Conservation (phyloP, 2,113 vertebrate genomes). For the Argyrosomus japonicus region DNA sequence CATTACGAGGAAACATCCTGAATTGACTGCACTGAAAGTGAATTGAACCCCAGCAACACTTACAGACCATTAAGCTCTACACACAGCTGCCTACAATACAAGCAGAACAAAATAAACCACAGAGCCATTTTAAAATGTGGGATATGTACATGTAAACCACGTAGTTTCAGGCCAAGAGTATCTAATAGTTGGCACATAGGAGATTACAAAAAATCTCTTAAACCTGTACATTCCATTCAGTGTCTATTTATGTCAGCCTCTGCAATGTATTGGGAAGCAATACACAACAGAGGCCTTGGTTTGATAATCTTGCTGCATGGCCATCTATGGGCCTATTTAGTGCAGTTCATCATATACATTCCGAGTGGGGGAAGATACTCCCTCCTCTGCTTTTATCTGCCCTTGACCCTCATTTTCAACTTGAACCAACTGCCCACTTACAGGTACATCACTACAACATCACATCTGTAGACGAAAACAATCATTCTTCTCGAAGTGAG, state of each 20-base stretch:
- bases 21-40: constrained; percentile 12
- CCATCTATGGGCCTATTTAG: constrained; percentile 11
- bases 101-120: constrained; percentile 40
- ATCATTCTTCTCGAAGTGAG: neutral
- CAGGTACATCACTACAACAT: neutral
- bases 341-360: constrained; percentile 46
- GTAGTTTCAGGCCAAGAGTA: constrained; percentile 57
- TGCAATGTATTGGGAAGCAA: constrained; percentile 22
- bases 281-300: neutral
- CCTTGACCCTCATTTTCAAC: neutral
- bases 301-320: constrained; percentile 10
- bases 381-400: neutral
- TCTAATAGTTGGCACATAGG: constrained; percentile 87
- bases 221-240: constrained; percentile 68
- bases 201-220: constrained; percentile 63
- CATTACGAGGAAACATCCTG: constrained; percentile 35
- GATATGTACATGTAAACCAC: constrained; percentile 78
- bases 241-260: constrained; percentile 35
- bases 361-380: neutral
- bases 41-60: constrained; percentile 44
- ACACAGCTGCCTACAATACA: constrained; percentile 40
- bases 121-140: constrained; percentile 33
- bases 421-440: constrained; percentile 6
- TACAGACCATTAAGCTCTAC: constrained; percentile 46
- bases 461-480: neutral